Conservation (phyloP, 2,888 invertebrate genomes). For the Gisinianus flammeolus region DNA sequence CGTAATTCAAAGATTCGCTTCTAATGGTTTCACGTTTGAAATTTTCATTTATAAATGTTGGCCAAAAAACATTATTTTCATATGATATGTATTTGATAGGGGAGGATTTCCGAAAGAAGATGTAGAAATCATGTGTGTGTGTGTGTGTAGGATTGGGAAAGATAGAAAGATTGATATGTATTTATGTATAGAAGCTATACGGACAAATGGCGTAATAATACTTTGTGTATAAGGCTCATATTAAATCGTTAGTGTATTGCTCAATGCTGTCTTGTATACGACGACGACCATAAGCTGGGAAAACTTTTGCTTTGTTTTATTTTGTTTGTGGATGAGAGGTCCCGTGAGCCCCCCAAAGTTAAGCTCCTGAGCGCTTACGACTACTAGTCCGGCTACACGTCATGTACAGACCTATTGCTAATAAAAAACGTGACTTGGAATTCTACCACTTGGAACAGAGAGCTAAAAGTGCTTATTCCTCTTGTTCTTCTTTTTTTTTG, state of each 20-base stretch:
- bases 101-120: too few relatives aligned
- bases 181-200: too few relatives aligned
- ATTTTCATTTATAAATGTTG: too few relatives aligned
- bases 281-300: too few relatives aligned
- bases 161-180: too few relatives aligned
- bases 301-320: slow-evolving; percentile 5
- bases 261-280: too few relatives aligned
- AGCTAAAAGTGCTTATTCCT: not conserved
- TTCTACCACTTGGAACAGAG: not conserved
- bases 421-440: slow-evolving; percentile 33
- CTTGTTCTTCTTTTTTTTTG: not conserved
- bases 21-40: not conserved
- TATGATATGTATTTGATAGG: too few relatives aligned
- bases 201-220: too few relatives aligned
- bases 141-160: not conserved
- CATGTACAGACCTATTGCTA: slow-evolving; percentile 18
- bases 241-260: too few relatives aligned
- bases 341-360: not conserved
- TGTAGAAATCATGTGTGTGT: too few relatives aligned
- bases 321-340: not conserved
- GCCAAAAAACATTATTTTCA: too few relatives aligned
- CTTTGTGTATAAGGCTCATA: too few relatives aligned
- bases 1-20: not conserved
- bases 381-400: not conserved
- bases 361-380: not conserved